Base-by-base conservation (phyloP, 1,140 invertebrate species). In the Mycetomoellerius zeteki region DNA sequence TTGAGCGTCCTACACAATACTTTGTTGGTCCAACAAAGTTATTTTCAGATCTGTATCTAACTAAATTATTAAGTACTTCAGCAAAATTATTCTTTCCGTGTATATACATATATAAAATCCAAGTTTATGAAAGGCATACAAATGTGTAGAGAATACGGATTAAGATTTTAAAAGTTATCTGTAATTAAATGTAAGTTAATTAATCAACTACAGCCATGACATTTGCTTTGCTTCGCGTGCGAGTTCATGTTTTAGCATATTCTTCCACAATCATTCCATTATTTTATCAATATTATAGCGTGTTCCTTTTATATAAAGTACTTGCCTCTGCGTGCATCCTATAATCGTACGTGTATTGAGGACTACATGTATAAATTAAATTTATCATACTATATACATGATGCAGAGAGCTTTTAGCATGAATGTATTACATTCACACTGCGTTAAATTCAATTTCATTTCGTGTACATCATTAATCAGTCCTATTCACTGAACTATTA, bases 401-500 rank as follows among this genome's bases (percentile, higher is more conserved):
- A 77, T 3, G 37, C 21, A 47, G 10, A 3, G 27, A 47, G 58
- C 37, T 78, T 78, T 65, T 37, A 78, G 27, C 58, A 14, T 1
- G 33, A 8, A 3, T 10, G 27, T 78, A 78, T 78, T 78, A 78
- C 58, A 64, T 52, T 78, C 24, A 21, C 43, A 24, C 16, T n/a
- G 76, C 6, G 50, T 78, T 78, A 78, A 78, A 78, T 65, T 64
- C 24, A 64, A 78, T 65, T 78, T 65, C 10, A 5, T 77, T 77
- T 77, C 24, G 19, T 19, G 37, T 47, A 64, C 2, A 50, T 27
- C 76, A 33, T 78, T 78, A 65, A 78, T 77, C 75, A 77, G 30
- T 64, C 10, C 1, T 24, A 47, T 64, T 10, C 16, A 47, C 16
- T 19, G 10, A 19, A 47, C 16, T n/a, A 24, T 78, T 33, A 78